A percentile compares a stretch with the other conserved stretches of the same genome.
These are phyloP conservation scores for Cossypha niveicapilla DNA, from an alignment of 2,797 vertebrate genomes.

Conservation along the genomic window DNA sequence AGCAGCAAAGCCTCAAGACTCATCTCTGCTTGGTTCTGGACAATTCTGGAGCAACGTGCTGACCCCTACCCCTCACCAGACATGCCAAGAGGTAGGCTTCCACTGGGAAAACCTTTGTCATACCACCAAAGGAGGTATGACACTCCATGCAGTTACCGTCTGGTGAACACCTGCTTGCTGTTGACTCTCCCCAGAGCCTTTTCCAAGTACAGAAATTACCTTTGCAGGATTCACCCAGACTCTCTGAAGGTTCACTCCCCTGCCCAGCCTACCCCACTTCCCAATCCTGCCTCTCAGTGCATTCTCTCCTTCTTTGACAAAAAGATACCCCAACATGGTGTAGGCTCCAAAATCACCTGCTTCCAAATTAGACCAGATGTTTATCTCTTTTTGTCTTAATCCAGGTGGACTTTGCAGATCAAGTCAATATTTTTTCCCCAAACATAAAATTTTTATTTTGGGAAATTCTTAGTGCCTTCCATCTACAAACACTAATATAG, in stretches of 20 bases:
- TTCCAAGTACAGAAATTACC: background rate
- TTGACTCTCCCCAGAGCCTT: background rate
- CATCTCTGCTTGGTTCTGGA: background rate
- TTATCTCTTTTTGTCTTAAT: background rate
- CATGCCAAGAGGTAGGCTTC: background rate
- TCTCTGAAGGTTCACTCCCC: background rate
- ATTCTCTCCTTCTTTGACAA: background rate
- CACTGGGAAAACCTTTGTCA: background rate
- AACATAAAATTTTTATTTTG: background rate
- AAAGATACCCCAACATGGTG: rapidly evolving
- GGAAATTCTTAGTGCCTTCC: background rate
- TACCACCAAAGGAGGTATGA: background rate
- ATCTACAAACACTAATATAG: background rate
- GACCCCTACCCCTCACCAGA: background rate
- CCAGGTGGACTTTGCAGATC: background rate
- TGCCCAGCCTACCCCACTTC: background rate
- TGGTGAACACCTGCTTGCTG: background rate
- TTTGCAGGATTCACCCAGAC: background rate
- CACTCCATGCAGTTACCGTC: background rate
- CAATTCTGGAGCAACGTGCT: background rate
- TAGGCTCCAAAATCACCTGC: background rate
- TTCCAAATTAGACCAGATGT: background rate
- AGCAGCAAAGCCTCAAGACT: background rate
- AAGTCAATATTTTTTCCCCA: rapidly evolving
- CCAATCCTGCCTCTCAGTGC: rapidly evolving